phyloP scores from a whole-genome alignment of 2,888 invertebrate species.

The Nephrotoma flavescens region DNA sequence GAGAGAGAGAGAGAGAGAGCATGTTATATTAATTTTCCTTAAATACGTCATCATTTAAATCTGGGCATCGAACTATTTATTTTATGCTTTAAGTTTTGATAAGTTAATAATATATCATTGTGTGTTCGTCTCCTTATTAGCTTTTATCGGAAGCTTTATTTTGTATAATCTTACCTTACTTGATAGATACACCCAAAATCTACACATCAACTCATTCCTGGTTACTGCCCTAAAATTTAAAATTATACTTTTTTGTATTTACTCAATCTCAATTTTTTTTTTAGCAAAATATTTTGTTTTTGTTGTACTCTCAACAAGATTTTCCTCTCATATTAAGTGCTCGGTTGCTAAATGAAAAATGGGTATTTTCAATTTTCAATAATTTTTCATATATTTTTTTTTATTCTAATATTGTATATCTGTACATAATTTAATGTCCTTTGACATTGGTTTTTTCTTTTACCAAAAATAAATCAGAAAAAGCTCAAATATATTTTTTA shows the following conservation, averaged over 20 bases:
- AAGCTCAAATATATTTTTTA: not conserved
- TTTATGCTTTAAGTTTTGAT: no score
- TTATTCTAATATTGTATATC: not conserved
- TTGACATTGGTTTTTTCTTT: not conserved
- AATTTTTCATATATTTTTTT: not conserved
- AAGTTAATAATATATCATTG: no score
- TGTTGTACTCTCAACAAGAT: not conserved
- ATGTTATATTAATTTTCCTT: not conserved
- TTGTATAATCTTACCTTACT: no score
- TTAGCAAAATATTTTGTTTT: not conserved
- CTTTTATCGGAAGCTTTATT: no score
- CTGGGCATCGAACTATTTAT: not conserved
- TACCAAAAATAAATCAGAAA: not conserved
- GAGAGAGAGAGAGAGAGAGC: not conserved
- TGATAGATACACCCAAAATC: no score
- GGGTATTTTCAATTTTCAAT: not conserved
- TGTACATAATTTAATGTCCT: not conserved
- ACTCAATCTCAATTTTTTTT: not conserved
- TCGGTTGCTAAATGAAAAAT: not conserved
- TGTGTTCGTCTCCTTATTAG: no score
- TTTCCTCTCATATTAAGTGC: not conserved
- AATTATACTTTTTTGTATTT: not conserved
- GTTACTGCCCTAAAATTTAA: not conserved
- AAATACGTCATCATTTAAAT: not conserved
- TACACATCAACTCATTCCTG: not conserved